Conservation (phyloP, 2,888 invertebrate species). For the Plebejus melissa region DNA sequence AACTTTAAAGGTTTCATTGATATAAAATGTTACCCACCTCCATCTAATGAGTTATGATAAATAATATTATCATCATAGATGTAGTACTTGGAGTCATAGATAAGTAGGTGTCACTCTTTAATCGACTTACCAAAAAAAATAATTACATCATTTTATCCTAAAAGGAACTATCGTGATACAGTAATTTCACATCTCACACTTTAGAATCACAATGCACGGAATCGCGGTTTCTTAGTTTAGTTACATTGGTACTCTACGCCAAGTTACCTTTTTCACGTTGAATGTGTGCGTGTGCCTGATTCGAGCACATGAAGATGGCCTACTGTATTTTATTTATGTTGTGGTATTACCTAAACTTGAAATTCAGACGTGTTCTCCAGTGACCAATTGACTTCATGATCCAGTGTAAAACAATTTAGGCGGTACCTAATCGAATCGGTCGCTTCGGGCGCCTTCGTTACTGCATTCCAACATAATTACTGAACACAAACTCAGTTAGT, state of each 20-base stretch:
- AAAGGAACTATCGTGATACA: too few relatives aligned
- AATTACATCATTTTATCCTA: too few relatives aligned
- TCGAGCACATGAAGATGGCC: background rate
- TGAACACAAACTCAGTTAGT: slow-evolving; percentile 59
- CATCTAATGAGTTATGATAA: background rate
- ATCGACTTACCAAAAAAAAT: too few relatives aligned
- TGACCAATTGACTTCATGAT: slow-evolving; percentile 36
- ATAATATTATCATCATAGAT: too few relatives aligned
- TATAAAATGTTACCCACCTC: too few relatives aligned
- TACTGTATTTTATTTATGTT: background rate
- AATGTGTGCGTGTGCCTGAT: background rate
- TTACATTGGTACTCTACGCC: too few relatives aligned
- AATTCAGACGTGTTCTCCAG: slow-evolving; percentile 5
- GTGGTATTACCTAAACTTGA: background rate
- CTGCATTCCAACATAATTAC: slow-evolving; percentile 63
- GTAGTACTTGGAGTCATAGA: background rate
- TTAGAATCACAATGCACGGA: too few relatives aligned
- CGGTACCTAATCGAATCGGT: slow-evolving; percentile 60
- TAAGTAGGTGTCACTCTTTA: background rate
- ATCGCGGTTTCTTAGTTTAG: too few relatives aligned
- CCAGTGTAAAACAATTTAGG: slow-evolving; percentile 69
- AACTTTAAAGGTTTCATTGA: too few relatives aligned
- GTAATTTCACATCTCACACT: too few relatives aligned
- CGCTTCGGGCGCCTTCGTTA: slow-evolving; percentile 47
- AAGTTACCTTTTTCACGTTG: too few relatives aligned